These are phyloP conservation scores for Dipodomys stephensi DNA, from an alignment of 2,113 vertebrate species.

Conservation along the genomic window DNA sequence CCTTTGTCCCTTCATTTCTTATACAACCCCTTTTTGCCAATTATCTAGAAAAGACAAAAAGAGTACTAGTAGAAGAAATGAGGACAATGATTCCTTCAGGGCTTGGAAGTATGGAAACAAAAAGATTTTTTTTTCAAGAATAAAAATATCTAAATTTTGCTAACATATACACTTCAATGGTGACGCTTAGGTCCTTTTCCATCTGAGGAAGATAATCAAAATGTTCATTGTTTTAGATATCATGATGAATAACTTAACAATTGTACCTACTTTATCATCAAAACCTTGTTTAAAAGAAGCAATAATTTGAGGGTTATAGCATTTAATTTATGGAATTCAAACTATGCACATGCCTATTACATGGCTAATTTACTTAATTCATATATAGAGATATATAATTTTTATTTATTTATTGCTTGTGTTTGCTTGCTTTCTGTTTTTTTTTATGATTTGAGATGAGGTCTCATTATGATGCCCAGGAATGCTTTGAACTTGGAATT, in stretches of 20 bases:
- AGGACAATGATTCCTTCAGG: background rate
- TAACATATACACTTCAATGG: background rate
- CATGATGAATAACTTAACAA: background rate
- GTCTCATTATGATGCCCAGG: background rate
- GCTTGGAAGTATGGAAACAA: background rate
- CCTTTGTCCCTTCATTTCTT: no score
- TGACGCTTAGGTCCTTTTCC: background rate
- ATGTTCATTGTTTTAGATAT: background rate
- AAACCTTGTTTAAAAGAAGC: background rate
- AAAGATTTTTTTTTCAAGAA: constrained; percentile 7
- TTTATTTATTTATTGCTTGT: background rate
- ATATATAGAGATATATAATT: background rate
- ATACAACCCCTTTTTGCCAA: background rate
- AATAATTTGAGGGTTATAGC: background rate
- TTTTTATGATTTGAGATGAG: background rate
- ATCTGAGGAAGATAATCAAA: background rate
- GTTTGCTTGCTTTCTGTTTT: background rate
- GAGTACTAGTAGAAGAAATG: background rate
- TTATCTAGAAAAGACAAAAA: background rate
- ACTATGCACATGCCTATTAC: background rate
- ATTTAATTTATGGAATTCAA: constrained; percentile 5
- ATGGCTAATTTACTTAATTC: background rate
- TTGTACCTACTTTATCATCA: background rate
- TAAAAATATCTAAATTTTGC: background rate
- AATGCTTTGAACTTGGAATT: background rate